Conservation (phyloP, 1,140 invertebrate genomes). For the Theocolax elegans region DNA sequence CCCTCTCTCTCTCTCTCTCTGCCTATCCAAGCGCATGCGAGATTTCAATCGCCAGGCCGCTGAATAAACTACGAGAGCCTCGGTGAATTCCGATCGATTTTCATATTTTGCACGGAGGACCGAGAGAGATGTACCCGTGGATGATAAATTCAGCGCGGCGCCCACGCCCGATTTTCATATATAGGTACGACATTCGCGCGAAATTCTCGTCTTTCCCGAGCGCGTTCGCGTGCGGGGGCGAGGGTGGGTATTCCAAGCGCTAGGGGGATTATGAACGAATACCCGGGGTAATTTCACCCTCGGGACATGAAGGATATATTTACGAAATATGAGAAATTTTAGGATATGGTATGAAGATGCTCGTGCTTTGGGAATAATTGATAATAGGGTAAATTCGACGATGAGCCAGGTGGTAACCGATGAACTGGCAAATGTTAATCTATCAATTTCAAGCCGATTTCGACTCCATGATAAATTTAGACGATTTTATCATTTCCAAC, state of each 20-base stretch:
- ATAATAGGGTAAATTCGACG: too few relatives aligned
- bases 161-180: constrained; percentile 1
- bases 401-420: too few relatives aligned
- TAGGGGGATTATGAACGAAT: too few relatives aligned
- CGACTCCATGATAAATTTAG: too few relatives aligned
- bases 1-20: too few relatives aligned
- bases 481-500: too few relatives aligned
- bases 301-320: neutral
- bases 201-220: too few relatives aligned
- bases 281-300: neutral
- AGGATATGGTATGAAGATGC: neutral
- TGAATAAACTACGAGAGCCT: constrained; percentile 23
- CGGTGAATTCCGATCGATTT: constrained; percentile 15
- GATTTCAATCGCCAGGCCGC: constrained; percentile 19
- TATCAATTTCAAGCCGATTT: too few relatives aligned
- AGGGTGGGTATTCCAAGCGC: too few relatives aligned
- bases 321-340: constrained; percentile 1
- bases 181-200: neutral
- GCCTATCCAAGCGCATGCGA: neutral
- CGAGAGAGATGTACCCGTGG: too few relatives aligned
- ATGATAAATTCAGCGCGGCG: constrained; percentile 27
- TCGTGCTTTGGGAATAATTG: neutral
- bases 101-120: constrained; percentile 17
- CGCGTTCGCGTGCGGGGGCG: too few relatives aligned
- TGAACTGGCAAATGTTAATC: too few relatives aligned